These are phyloP conservation scores for Molanna angustata DNA, from an alignment of 2,888 invertebrate species.

Conservation along the genomic window DNA sequence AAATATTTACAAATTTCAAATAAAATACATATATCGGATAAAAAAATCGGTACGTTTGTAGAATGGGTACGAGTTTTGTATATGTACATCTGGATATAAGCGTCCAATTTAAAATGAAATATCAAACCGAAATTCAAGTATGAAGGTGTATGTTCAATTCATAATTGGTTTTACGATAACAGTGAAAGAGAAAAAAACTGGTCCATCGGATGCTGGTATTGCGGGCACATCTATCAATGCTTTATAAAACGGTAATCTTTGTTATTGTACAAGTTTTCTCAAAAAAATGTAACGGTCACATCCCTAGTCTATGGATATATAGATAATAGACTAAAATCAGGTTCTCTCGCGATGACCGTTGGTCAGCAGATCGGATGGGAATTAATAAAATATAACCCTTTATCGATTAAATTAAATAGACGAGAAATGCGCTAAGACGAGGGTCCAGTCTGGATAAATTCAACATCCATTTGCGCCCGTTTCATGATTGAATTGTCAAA, in stretches of 20 bases:
- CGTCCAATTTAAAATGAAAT: too few species aligned
- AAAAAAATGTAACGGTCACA: slow-evolving; percentile 25
- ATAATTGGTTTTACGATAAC: not conserved
- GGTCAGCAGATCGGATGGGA: slow-evolving; percentile 24
- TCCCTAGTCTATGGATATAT: slow-evolving; percentile 18
- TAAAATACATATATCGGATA: too few species aligned
- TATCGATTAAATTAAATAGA: slow-evolving; percentile 28
- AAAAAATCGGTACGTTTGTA: too few species aligned
- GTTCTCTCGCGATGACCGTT: slow-evolving; percentile 26
- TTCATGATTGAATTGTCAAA: too few species aligned
- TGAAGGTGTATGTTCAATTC: too few species aligned
- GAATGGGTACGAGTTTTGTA: too few species aligned
- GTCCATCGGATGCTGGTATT: slow-evolving; percentile 26
- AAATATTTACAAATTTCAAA: too few species aligned
- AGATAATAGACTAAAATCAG: slow-evolving; percentile 19
- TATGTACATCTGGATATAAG: too few species aligned
- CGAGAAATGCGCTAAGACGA: too few species aligned
- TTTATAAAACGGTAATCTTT: slow-evolving; percentile 19
- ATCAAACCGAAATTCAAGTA: too few species aligned
- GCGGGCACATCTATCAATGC: slow-evolving; percentile 11
- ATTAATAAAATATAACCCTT: slow-evolving; percentile 30
- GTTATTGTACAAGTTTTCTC: slow-evolving; percentile 8
- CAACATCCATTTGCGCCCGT: too few species aligned
- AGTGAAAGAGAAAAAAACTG: slow-evolving; percentile 12
- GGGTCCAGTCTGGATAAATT: too few species aligned